These are phyloP conservation scores for Xiphorhynchus erythropygius DNA, from an alignment of 2,797 vertebrate species.

Conservation along the genomic window DNA sequence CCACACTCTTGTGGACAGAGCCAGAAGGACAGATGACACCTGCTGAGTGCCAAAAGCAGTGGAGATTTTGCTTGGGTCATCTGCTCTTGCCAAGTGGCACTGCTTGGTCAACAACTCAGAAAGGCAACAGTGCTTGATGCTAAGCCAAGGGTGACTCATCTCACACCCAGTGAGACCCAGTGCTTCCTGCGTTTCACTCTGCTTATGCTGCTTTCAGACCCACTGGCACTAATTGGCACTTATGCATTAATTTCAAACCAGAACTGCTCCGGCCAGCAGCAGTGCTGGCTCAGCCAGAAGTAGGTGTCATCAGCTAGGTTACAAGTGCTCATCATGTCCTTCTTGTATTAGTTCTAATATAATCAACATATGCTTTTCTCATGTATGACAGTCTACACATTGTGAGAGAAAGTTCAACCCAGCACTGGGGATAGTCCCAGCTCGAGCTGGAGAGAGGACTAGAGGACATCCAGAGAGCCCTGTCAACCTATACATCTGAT, in stretches of 20 bases:
- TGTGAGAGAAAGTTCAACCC: neutral
- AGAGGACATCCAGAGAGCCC: neutral
- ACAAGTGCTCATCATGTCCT: neutral
- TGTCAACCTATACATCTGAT: neutral
- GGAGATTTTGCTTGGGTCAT: neutral
- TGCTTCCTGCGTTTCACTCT: neutral
- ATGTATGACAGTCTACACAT: neutral
- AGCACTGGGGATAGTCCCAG: neutral
- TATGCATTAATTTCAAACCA: neutral
- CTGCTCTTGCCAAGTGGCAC: neutral
- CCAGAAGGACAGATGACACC: neutral
- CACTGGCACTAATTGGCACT: neutral
- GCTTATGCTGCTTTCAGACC: neutral
- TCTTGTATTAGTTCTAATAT: neutral
- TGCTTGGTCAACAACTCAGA: neutral
- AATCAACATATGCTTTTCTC: neutral
- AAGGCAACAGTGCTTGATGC: neutral
- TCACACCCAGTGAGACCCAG: neutral
- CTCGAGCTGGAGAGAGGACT: neutral
- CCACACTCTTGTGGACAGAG: neutral
- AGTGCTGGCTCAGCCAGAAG: neutral
- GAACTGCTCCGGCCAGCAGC: neutral
- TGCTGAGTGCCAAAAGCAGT: neutral
- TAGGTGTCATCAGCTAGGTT: neutral
- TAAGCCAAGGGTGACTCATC: neutral